These are phyloP conservation scores for Tupiocoris notatus DNA, from an alignment of 2,888 invertebrate species.

Conservation along the genomic window DNA sequence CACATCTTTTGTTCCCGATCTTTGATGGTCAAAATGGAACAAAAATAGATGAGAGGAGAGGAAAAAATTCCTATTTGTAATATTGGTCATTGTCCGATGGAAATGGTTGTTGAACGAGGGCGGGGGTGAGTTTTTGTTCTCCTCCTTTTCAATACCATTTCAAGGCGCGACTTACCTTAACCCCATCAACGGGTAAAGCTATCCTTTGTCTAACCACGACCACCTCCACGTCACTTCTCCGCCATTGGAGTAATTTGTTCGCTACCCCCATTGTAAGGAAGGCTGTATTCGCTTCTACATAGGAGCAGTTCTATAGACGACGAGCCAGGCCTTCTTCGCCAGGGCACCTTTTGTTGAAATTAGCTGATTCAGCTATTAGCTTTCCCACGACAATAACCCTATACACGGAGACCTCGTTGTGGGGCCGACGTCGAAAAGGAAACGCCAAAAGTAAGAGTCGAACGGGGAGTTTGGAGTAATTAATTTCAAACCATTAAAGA, in stretches of 20 bases:
- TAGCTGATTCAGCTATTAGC: slow-evolving; percentile 37
- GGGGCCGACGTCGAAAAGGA: not conserved
- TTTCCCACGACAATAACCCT: slow-evolving; percentile 25
- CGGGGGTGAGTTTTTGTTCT: slow-evolving; percentile 27
- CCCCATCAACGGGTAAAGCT: not conserved
- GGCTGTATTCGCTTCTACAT: not conserved
- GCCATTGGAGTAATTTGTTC: slow-evolving; percentile 28
- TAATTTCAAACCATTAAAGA: too few species aligned
- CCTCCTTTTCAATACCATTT: slow-evolving; percentile 15
- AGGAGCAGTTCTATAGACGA: not conserved
- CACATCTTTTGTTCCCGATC: slow-evolving; percentile 16
- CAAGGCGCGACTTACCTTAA: slow-evolving; percentile 29
- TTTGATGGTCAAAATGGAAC: not conserved
- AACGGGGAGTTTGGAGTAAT: too few species aligned
- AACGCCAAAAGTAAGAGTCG: too few species aligned
- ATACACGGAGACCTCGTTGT: not conserved
- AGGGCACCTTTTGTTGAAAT: slow-evolving; percentile 29
- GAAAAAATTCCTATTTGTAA: slow-evolving; percentile 23
- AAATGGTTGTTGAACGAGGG: slow-evolving; percentile 14
- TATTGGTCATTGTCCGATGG: slow-evolving; percentile 24
- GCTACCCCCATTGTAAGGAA: not conserved
- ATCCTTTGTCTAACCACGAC: not conserved
- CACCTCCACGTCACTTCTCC: not conserved
- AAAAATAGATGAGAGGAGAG: slow-evolving; percentile 3
- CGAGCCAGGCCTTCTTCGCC: not conserved